These are phyloP conservation scores for Schlechtendalia chinensis DNA, from an alignment of 1,140 invertebrate species.

Conservation along the genomic window DNA sequence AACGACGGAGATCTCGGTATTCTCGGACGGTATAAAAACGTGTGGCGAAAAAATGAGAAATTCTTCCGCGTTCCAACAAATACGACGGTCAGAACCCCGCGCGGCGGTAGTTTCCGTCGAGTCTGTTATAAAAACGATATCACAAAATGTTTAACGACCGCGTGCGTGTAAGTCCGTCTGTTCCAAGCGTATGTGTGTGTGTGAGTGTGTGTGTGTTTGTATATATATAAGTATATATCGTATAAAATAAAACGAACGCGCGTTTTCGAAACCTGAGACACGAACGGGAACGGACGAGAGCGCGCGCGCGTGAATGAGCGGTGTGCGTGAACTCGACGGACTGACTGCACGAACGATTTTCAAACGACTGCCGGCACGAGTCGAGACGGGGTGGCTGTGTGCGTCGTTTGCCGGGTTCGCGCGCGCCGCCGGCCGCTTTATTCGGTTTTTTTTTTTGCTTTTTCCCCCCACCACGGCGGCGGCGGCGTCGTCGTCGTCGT, in stretches of 20 bases:
- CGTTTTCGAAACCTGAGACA: too few relatives aligned
- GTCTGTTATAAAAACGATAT: too few relatives aligned
- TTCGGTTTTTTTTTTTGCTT: background rate
- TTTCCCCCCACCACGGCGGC: background rate
- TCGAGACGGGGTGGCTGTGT: conserved; percentile 5
- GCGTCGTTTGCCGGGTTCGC: conserved; percentile 28
- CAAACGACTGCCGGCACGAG: conserved; percentile 39
- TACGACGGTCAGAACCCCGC: too few relatives aligned
- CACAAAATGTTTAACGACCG: too few relatives aligned
- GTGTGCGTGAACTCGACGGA: conserved; percentile 43
- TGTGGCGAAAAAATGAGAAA: too few relatives aligned
- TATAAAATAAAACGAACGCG: too few relatives aligned
- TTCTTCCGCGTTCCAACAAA: too few relatives aligned
- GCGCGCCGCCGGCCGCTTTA: conserved; percentile 17
- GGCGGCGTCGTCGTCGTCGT: background rate
- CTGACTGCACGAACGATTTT: conserved; percentile 45
- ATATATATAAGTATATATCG: too few relatives aligned
- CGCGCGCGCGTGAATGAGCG: conserved; percentile 31
- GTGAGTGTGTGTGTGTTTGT: background rate
- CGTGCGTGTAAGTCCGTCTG: too few relatives aligned
- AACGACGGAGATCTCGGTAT: too few relatives aligned
- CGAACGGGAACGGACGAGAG: too few relatives aligned
- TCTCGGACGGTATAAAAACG: background rate
- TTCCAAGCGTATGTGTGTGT: background rate
- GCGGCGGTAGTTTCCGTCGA: too few relatives aligned